Evolutionary conservation across 2,888 invertebrate genomes (phyloP), one percentile per base, ranked within the genome.

Genomic region (Penaeus monodon): DNA sequence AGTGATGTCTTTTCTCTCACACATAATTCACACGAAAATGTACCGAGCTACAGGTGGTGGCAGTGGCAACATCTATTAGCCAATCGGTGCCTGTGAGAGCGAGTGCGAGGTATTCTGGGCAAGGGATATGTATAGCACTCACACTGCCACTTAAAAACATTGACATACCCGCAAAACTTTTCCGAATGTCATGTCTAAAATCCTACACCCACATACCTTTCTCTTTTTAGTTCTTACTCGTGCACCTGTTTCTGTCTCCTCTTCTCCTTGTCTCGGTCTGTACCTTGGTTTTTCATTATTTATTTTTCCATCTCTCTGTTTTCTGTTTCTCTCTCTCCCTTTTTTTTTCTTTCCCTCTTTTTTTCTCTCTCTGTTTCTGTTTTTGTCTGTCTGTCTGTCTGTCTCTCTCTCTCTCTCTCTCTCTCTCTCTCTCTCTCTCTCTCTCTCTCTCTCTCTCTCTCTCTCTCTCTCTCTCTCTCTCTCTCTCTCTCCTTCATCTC

Each of bases 341-440:
- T 2, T 76, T 57, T 57, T 0, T 24, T 7, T 17, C n/a, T 76
- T 57, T 49, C 49, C 24, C 24, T 20, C 49, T 76, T 57, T 22
- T 17, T n/a, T n/a, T n/a, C 68, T n/a, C 68, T n/a, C 57, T 77
- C 77, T 77, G 22, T 27, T 49, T n/a, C 49, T 22, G 8, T 77
- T 22, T 22, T 24, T 14, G 22, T 22, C 22, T 81, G 27, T 68
- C 22, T 81, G 27, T 68, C 27, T 49, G 27, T 49, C 66, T 22
- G 70, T 27, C 57, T 68, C n/a, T 49, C 65, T 80, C 38, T 33
- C 20, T 64, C 65, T 20, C 33, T 66, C 66, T 24, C 8, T 33
- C 33, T 79, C 22, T 64, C 64, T 64, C 38, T 65, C 29, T 49
- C 70, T 68, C 70, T 44, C 80, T 70, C 73, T 57, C 33, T 57